phyloP scores from a whole-genome alignment of 2,888 invertebrate species.

The Asteroscopus sphinx region DNA sequence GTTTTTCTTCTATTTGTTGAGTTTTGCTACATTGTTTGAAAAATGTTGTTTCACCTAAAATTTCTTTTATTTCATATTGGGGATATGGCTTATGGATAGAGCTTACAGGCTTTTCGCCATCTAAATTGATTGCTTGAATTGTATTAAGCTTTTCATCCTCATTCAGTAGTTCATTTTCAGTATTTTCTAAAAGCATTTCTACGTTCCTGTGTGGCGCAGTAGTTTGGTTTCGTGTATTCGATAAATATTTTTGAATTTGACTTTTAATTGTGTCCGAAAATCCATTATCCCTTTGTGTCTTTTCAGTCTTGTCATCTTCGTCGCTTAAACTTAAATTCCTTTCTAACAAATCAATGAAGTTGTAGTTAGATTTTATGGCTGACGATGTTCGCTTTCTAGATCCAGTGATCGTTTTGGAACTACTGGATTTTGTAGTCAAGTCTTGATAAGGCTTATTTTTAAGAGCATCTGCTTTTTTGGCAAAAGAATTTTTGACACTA shows the following conservation, averaged over 20 bases:
- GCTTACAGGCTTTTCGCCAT: slow-evolving; percentile 2
- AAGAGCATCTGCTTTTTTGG: background rate
- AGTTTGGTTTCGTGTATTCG: slow-evolving; percentile 54
- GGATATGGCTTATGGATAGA: slow-evolving; percentile 8
- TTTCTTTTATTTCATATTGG: slow-evolving; percentile 51
- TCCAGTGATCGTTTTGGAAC: slow-evolving; percentile 3
- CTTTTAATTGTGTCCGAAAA: slow-evolving; percentile 77
- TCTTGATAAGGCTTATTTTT: background rate
- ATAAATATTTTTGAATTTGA: slow-evolving; percentile 73
- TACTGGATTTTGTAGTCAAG: background rate
- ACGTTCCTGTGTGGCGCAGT: slow-evolving; percentile 44
- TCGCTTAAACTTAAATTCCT: slow-evolving; percentile 64
- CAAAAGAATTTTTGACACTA: slow-evolving; percentile 5
- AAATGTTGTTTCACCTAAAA: slow-evolving; percentile 12
- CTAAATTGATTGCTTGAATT: background rate
- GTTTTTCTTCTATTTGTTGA: background rate
- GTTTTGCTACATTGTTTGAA: background rate
- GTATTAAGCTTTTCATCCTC: slow-evolving; percentile 4
- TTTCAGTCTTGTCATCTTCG: slow-evolving; percentile 53
- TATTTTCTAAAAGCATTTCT: slow-evolving; percentile 49
- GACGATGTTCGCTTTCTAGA: slow-evolving; percentile 43
- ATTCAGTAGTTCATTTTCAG: background rate
- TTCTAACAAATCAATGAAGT: slow-evolving; percentile 73
- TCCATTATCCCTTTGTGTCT: slow-evolving; percentile 51
- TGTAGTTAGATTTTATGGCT: slow-evolving; percentile 71